These are phyloP conservation scores for Enteromius viviparus DNA, from an alignment of 2,797 vertebrate species.

Conservation along the genomic window DNA sequence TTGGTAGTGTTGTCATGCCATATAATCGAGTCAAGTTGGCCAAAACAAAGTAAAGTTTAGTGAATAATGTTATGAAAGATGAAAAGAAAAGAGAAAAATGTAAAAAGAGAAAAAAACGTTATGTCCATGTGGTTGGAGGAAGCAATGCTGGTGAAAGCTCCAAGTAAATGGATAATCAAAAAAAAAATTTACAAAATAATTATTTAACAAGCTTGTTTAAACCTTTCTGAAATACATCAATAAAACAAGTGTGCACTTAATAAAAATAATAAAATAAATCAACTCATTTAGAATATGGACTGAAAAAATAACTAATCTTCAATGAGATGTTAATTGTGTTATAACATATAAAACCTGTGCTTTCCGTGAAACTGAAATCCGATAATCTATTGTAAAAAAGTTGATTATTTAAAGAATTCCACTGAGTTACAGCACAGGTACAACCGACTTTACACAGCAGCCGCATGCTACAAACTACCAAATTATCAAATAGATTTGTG, in stretches of 20 bases:
- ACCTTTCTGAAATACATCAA: background rate
- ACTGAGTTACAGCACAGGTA: constrained; percentile 31
- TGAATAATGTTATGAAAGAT: background rate
- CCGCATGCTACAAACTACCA: constrained; percentile 22
- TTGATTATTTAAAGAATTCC: constrained; percentile 17
- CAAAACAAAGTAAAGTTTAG: background rate
- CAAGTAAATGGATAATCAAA: background rate
- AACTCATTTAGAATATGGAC: background rate
- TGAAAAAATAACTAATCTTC: background rate
- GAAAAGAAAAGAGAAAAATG: too few species aligned
- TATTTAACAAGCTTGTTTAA: background rate
- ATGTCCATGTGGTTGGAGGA: background rate
- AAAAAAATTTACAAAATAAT: background rate
- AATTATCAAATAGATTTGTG: background rate
- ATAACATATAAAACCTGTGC: constrained; percentile 25
- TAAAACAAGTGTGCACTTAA: background rate
- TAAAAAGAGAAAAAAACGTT: too few species aligned
- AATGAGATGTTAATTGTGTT: background rate
- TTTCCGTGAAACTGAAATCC: background rate
- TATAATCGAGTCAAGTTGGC: background rate
- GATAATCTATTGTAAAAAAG: background rate
- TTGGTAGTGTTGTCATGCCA: constrained; percentile 3
- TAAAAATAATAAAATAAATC: background rate
- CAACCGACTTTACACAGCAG: constrained; percentile 7
- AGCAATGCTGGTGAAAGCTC: background rate